Base-by-base conservation (phyloP, 2,113 vertebrate species). In the Perca schrenkii region DNA sequence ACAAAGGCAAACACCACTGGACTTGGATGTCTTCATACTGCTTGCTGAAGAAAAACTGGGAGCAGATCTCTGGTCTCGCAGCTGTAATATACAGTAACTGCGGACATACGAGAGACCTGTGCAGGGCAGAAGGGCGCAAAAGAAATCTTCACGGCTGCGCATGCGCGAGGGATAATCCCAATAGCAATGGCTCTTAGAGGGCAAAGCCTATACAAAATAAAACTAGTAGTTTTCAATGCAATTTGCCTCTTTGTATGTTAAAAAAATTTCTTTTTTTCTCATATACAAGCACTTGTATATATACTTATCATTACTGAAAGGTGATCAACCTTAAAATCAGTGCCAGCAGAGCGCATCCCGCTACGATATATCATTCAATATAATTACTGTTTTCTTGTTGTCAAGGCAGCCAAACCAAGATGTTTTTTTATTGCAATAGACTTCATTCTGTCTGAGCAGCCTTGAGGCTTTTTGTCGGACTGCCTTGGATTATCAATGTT, bases 301-400 rank as follows among this genome's bases (percentile, higher is more conserved):
- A 28, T 28, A 28, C 28, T 28, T 54, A 40, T 47, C 1, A 71
- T 36, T 56, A 67, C 28, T n/a, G 5, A 52, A 28, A 54, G 34
- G 68, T 68, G 77, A 67, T 82, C 25, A 73, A 77, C 61, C 62
- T 63, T 46, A 13, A 78, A 64, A 80, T 77, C 58, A 50, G 50
- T 34, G 1, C 72, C 31, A 46, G 62, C 64, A 67, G 53, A 70
- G 15, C 81, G 71, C 62, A 34, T 46, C 62, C 74, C 16, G 43
- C 60, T 50, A 57, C 67, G 54, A 80, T 60, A 53, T n/a, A 64
- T 53, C 58, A 60, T 66, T 53, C 62, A 60, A 69, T 49, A 72
- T 65, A 76, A 90, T 82, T 74, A 79, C 66, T n/a, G 34, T 52
- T 68, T 73, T 67, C 58, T 46, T 62, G 76, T 83, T 86, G 85